These are phyloP conservation scores for Turritopsis rubra DNA, from an alignment of 30 jellyfish, hydroid and myxozoan genomes.

Conservation along the genomic window DNA sequence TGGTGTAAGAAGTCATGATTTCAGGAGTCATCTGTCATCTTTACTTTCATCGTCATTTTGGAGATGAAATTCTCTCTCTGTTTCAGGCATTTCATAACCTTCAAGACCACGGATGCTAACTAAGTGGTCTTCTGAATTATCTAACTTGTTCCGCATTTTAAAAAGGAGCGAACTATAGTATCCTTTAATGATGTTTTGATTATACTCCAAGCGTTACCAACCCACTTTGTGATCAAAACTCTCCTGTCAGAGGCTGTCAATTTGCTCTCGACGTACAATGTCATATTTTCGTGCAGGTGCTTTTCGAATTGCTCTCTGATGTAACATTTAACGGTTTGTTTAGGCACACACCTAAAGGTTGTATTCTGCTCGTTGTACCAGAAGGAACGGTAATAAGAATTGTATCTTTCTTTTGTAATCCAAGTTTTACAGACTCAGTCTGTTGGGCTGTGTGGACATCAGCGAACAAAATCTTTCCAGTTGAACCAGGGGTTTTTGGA, in stretches of 20 bases:
- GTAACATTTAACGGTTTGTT: background rate
- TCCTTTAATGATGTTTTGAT: background rate
- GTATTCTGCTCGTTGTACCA: conserved; percentile 12
- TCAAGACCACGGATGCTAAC: conserved; percentile 34
- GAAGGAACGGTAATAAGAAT: background rate
- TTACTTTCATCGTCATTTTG: background rate
- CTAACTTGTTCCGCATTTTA: conserved; percentile 24
- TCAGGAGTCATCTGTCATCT: too few species aligned
- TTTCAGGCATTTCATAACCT: conserved; percentile 18
- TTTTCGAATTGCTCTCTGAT: background rate
- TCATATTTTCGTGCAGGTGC: too few species aligned
- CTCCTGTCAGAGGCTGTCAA: conserved; percentile 16
- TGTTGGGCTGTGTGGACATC: conserved; percentile 1
- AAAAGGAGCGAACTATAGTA: background rate
- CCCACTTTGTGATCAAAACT: background rate
- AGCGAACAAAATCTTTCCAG: background rate
- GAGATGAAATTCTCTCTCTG: background rate
- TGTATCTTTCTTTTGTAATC: background rate
- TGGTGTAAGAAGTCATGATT: too few species aligned
- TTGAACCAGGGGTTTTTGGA: background rate
- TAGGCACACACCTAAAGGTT: conserved; percentile 3
- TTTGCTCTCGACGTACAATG: background rate
- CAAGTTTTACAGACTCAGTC: background rate
- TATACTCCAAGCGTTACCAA: background rate
- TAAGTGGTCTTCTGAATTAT: conserved; percentile 7